Conservation (phyloP, 30 jellyfish, hydroid and myxozoan species). For the Nemopilema nomurai region DNA sequence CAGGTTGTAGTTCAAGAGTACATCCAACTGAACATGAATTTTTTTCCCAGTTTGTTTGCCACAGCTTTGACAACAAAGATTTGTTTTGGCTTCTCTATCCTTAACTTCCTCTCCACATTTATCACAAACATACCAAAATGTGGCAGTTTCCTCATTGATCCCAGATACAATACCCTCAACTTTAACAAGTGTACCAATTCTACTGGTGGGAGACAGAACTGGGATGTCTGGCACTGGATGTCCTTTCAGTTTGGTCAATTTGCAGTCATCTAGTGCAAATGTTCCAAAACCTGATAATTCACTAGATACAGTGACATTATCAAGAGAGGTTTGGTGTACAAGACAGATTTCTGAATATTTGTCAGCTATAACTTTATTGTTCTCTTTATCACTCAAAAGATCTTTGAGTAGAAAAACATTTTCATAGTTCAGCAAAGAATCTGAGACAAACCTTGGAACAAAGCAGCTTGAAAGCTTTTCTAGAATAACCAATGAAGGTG, state of each 20-base stretch:
- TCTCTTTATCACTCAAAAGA: not conserved
- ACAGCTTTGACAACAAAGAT: slow-evolving; percentile 26
- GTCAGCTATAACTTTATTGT: slow-evolving; percentile 12
- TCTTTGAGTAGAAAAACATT: slow-evolving; percentile 3
- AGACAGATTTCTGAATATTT: slow-evolving; percentile 21
- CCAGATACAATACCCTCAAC: slow-evolving; percentile 52
- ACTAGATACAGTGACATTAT: not conserved
- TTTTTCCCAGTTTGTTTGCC: slow-evolving; percentile 16
- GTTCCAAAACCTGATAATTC: not conserved
- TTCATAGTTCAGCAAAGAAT: not conserved
- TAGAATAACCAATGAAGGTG: not conserved
- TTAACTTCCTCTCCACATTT: slow-evolving; percentile 36
- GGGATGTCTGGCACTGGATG: not conserved
- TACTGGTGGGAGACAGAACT: slow-evolving; percentile 9
- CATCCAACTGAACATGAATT: slow-evolving; percentile 43
- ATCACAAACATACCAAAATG: slow-evolving; percentile 54
- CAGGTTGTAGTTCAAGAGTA: not conserved
- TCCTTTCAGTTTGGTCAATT: not conserved
- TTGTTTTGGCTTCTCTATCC: not conserved
- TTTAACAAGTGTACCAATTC: not conserved
- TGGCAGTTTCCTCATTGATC: slow-evolving; percentile 42
- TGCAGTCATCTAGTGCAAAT: not conserved
- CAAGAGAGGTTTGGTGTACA: not conserved
- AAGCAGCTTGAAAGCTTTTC: slow-evolving; percentile 48
- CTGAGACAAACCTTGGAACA: slow-evolving; percentile 32